Percentiles rank a stretch among this genome's conserved stretches.
Evolutionary conservation across 2,797 vertebrate species (phyloP).

Genomic region (Uromys caudimaculatus): DNA sequence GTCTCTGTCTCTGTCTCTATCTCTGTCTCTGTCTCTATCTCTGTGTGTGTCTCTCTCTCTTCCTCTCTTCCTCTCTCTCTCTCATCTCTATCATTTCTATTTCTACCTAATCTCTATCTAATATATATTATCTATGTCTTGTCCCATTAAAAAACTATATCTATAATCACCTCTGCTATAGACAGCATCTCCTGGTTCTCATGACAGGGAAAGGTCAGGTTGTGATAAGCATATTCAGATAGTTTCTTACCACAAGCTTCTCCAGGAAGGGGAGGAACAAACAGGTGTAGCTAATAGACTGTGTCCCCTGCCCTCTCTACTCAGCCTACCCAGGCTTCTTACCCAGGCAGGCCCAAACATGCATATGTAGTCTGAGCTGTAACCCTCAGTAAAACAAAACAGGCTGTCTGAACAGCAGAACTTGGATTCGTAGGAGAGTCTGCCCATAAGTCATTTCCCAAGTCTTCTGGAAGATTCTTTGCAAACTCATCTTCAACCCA

Average conservation of each 20-base stretch:
- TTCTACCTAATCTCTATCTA: not conserved
- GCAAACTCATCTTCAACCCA: constrained; percentile 27
- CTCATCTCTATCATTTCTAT: not conserved
- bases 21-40: no score
- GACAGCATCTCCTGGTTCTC: not conserved
- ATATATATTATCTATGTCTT: not conserved
- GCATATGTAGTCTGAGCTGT: not conserved
- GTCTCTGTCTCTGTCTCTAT: no score
- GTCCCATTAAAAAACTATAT: not conserved
- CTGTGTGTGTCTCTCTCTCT: not conserved
- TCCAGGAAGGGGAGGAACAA: not conserved
- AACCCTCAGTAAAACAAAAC: constrained; percentile 33
- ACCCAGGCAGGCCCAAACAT: not conserved
- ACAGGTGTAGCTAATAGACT: not conserved
- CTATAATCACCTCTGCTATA: not conserved
- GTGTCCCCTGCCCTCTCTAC: accelerated
- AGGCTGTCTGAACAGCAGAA: not conserved
- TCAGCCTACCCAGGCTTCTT: not conserved
- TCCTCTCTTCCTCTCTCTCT: not conserved
- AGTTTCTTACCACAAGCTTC: not conserved
- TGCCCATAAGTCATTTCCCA: constrained; percentile 9
- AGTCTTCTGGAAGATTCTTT: constrained; percentile 11
- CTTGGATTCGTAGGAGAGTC: not conserved
- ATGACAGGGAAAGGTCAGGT: not conserved
- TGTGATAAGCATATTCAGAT: not conserved